A percentile compares a stretch with the other conserved stretches of the same genome.
Conservation (phyloP, 2,113 vertebrate species). For the Oncorhynchus kisutch region DNA sequence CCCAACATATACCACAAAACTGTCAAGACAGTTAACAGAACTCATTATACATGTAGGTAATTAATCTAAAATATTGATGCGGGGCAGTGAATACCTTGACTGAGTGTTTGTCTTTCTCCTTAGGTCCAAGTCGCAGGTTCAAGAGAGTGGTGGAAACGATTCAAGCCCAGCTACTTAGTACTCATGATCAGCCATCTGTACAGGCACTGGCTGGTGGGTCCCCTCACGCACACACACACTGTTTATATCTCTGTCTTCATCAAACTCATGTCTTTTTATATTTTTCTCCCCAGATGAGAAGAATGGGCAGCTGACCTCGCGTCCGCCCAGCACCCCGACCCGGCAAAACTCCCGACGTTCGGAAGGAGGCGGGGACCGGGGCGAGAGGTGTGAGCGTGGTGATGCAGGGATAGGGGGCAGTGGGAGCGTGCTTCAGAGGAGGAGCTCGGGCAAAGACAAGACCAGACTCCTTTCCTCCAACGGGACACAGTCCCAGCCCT, state of each 20-base stretch:
- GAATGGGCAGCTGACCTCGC: constrained; percentile 79
- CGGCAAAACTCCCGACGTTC: constrained; percentile 79
- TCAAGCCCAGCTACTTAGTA: constrained; percentile 88
- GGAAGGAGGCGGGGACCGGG: constrained; percentile 71
- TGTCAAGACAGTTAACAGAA: no score
- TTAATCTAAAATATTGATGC: no score
- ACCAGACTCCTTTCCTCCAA: constrained; percentile 84
- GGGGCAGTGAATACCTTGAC: no score
- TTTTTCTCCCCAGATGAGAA: constrained; percentile 77
- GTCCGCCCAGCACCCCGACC: constrained; percentile 75
- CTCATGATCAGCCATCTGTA: constrained; percentile 91
- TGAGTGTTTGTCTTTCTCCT: neutral
- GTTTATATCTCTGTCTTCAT: neutral
- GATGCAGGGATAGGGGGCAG: constrained; percentile 40
- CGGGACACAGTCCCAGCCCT: constrained; percentile 83
- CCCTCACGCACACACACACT: constrained; percentile 6
- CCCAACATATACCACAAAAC: no score
- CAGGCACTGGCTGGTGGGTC: constrained; percentile 84
- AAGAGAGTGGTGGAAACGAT: constrained; percentile 92
- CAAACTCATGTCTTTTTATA: neutral
- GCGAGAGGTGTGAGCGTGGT: constrained; percentile 22
- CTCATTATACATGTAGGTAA: no score
- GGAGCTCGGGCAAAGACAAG: constrained; percentile 84
- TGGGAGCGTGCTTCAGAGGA: constrained; percentile 68
- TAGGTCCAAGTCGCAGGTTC: constrained; percentile 91